Conservation (phyloP, 2,888 invertebrate genomes). For the Onthophagus sagittarius region DNA sequence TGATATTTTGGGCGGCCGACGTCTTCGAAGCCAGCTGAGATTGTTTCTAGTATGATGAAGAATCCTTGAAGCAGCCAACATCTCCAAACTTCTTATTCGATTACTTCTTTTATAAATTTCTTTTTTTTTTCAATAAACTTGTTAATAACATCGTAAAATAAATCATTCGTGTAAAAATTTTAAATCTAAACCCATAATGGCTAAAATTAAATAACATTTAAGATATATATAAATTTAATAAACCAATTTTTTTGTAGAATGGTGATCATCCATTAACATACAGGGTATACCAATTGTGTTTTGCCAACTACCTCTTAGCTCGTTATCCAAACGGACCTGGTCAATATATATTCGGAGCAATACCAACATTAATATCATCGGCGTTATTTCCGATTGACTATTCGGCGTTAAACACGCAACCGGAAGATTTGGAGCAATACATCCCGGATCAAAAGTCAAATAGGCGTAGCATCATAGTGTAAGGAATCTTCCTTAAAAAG, state of each 20-base stretch:
- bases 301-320: slow-evolving; percentile 71
- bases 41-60: too few relatives aligned
- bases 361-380: slow-evolving; percentile 54
- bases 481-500: slow-evolving; percentile 11
- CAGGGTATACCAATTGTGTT: slow-evolving; percentile 67
- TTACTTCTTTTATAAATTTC: too few relatives aligned
- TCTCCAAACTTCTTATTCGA: too few relatives aligned
- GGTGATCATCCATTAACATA: slow-evolving; percentile 65
- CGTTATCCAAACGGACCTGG: slow-evolving; percentile 73
- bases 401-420: slow-evolving; percentile 68
- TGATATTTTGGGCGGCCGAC: too few relatives aligned
- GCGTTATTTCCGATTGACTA: slow-evolving; percentile 72
- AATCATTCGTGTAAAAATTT: too few relatives aligned
- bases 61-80: too few relatives aligned
- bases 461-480: slow-evolving; percentile 67
- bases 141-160: too few relatives aligned
- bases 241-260: slow-evolving; percentile 54
- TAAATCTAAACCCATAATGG: too few relatives aligned
- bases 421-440: slow-evolving; percentile 67
- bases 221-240: not conserved
- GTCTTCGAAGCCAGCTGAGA: too few relatives aligned
- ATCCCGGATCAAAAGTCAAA: slow-evolving; percentile 65
- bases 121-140: too few relatives aligned
- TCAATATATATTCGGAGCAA: slow-evolving; percentile 66
- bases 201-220: too few relatives aligned